Percentiles rank a stretch among this genome's conserved stretches.
Conservation (phyloP, 2,888 invertebrate species). For the Agriopis marginaria region DNA sequence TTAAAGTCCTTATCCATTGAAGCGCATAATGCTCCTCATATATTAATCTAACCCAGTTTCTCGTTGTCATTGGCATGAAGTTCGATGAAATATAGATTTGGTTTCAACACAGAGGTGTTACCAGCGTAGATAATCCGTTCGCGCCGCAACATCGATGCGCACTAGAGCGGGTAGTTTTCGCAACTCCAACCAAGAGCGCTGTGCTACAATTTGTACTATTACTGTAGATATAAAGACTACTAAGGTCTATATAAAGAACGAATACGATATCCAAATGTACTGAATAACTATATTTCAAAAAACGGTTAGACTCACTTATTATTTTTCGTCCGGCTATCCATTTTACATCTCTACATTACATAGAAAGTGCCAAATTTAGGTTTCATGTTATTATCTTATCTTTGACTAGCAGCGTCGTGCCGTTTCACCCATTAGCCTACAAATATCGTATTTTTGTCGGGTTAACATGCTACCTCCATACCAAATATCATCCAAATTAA, state of each 20-base stretch:
- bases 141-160: slow-evolving; percentile 70
- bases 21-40: slow-evolving; percentile 1
- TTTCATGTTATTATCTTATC: too few relatives aligned
- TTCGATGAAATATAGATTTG: slow-evolving; percentile 37
- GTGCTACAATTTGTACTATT: slow-evolving; percentile 34
- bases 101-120: slow-evolving; percentile 54
- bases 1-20: neutral
- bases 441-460: too few relatives aligned
- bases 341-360: too few relatives aligned
- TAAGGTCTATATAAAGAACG: neutral
- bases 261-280: neutral
- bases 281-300: too few relatives aligned
- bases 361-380: too few relatives aligned
- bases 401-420: too few relatives aligned
- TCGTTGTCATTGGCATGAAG: slow-evolving; percentile 18
- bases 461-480: too few relatives aligned
- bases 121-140: slow-evolving; percentile 68
- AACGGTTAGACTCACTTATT: too few relatives aligned
- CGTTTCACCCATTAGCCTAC: too few relatives aligned
- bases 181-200: slow-evolving; percentile 63
- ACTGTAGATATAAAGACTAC: neutral
- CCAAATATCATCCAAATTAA: too few relatives aligned
- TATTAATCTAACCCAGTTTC: slow-evolving; percentile 14
- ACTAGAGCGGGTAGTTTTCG: slow-evolving; percentile 74
- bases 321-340: too few relatives aligned